phyloP scores from a whole-genome alignment of 2,888 invertebrate genomes.

The Gandaritis pyraliata region DNA sequence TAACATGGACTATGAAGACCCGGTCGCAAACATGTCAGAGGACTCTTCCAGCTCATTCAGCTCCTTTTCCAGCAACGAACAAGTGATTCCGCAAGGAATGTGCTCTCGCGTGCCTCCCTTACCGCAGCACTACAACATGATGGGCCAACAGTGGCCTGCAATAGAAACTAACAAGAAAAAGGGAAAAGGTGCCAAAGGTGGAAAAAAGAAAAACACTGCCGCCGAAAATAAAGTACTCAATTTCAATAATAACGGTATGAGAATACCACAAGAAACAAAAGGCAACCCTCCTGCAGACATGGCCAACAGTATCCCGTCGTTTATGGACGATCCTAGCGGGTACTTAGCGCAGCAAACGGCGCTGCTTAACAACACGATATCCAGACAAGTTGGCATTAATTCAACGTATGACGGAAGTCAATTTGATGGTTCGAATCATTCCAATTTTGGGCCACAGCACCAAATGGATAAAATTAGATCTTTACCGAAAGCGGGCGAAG shows the following conservation, averaged over 20 bases:
- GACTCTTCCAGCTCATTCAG: constrained; percentile 66
- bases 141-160: constrained; percentile 75
- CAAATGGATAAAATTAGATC: constrained; percentile 63
- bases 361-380: constrained; percentile 92
- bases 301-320: constrained; percentile 88
- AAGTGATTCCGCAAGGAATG: constrained; percentile 75
- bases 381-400: constrained; percentile 84
- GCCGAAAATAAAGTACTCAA: constrained; percentile 63
- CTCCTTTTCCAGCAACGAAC: constrained; percentile 66
- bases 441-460: constrained; percentile 54
- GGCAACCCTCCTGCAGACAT: constrained; percentile 74
- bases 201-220: constrained; percentile 77
- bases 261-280: constrained; percentile 68
- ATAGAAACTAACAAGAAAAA: constrained; percentile 78
- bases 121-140: constrained; percentile 86
- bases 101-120: constrained; percentile 90
- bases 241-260: constrained; percentile 67
- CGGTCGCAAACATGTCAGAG: constrained; percentile 66
- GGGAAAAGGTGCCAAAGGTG: constrained; percentile 83
- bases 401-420: constrained; percentile 64
- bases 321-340: constrained; percentile 96
- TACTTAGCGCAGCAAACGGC: constrained; percentile 96
- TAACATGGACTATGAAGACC: constrained; percentile 68
- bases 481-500: constrained; percentile 57
- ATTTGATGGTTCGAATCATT: constrained; percentile 57